Evolutionary conservation across 2,888 invertebrate genomes (phyloP), one percentile per base, ranked within the genome.

Genomic region (Trachelus tabidus): DNA sequence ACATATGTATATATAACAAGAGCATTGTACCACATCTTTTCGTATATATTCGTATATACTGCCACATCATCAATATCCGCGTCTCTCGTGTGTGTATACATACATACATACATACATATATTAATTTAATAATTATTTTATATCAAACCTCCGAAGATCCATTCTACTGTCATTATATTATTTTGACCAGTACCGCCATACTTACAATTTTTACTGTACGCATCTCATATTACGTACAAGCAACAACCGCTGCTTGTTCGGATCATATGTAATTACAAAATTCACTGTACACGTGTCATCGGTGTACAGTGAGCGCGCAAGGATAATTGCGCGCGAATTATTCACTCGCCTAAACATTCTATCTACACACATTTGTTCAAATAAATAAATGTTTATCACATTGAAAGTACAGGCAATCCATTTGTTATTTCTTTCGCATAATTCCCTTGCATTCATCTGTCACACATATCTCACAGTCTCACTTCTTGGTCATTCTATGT

Each of bases 361-460:
- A 83, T 79, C 80, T 86, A 85, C 83, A 86, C 85, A 86, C 80
- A 82, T 85, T 87, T 83, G 83, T 83, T 88, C 84, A 88, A 89
- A 90, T 90, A 90, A 90, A 90, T 89, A 89, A 87, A 80, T 79
- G 81, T 82, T 85, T 88, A 90, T 90, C 88, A 89, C 88, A 90
- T 82, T 83, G 37, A 40, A 35, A 34, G 30, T 71, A 34, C 34
- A 71, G 30, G 75, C 37, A 75, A 75, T 23, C 69, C 69, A 9
- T n/a, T 75, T 34, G 3, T 56, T 56, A 56, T 56, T 23, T 56
- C 23, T 56, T 56, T 56, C 23, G 56, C 9, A 56, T 23, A 15
- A 56, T 56, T 56, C 9, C 56, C 56, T 56, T 56, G 23, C 56
- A 56, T 56, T 56, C 56, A 23, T 56, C 23, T 23, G 23, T 56